phyloP scores from a whole-genome alignment of 1,140 invertebrate species.

The Hesperophylax magnus region DNA sequence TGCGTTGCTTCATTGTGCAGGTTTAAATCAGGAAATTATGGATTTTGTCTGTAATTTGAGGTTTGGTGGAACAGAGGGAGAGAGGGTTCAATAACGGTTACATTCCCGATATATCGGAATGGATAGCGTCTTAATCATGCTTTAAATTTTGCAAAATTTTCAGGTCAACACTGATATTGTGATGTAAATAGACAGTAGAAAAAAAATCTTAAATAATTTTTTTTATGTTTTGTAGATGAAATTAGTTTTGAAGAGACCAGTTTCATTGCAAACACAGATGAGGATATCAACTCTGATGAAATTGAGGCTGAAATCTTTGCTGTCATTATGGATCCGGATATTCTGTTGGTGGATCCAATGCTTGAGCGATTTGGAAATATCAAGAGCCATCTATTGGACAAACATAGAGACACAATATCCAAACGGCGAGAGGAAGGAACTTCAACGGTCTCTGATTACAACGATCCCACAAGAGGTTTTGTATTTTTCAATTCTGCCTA shows the following conservation, averaged over 20 bases:
- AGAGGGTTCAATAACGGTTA: too few species aligned
- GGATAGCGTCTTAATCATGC: too few species aligned
- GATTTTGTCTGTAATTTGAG: too few species aligned
- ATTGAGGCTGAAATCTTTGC: slow-evolving; percentile 40
- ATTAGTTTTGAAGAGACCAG: not conserved
- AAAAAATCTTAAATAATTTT: not conserved
- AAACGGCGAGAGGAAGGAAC: not conserved
- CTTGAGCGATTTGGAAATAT: slow-evolving; percentile 34
- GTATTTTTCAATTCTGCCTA: slow-evolving; percentile 17
- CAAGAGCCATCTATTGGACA: slow-evolving; percentile 39
- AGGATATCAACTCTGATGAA: slow-evolving; percentile 3
- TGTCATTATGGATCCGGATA: slow-evolving; percentile 44
- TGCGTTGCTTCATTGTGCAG: too few species aligned
- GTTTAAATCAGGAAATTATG: too few species aligned
- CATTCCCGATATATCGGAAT: too few species aligned
- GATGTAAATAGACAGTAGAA: too few species aligned
- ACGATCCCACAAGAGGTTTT: not conserved
- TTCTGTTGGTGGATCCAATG: slow-evolving; percentile 34
- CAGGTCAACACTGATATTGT: too few species aligned
- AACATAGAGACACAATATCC: slow-evolving; percentile 5
- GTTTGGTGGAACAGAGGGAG: too few species aligned
- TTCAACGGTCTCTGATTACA: slow-evolving; percentile 1
- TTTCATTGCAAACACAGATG: not conserved
- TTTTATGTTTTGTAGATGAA: slow-evolving; percentile 2
- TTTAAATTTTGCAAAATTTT: too few species aligned